Conservation (phyloP, 2,888 invertebrate species). For the Globia sparganii region DNA sequence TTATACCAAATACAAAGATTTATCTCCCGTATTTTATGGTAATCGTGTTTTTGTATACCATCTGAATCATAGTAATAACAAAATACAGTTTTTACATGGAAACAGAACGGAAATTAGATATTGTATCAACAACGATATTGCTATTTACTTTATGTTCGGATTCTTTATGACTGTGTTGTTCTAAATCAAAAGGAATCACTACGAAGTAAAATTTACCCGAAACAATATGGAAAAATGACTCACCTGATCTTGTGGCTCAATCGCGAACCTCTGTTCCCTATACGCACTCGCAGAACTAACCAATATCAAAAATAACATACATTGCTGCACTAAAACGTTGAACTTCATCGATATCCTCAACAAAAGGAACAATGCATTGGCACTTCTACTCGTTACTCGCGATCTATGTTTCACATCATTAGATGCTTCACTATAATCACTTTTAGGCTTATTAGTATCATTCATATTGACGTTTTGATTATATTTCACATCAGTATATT, state of each 20-base stretch:
- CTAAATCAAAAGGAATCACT: neutral
- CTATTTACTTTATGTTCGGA: slow-evolving; percentile 6
- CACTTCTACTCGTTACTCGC: slow-evolving; percentile 81
- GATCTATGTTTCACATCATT: slow-evolving; percentile 51
- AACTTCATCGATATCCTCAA: slow-evolving; percentile 78
- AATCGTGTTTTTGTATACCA: slow-evolving; percentile 51
- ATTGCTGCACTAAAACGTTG: slow-evolving; percentile 70
- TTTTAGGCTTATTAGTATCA: slow-evolving; percentile 41
- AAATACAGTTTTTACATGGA: slow-evolving; percentile 24
- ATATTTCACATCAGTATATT: slow-evolving; percentile 31
- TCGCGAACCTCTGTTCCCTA: slow-evolving; percentile 86
- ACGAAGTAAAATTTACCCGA: slow-evolving; percentile 7
- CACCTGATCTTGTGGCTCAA: slow-evolving; percentile 88
- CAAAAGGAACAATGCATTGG: slow-evolving; percentile 84
- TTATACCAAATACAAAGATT: slow-evolving; percentile 33
- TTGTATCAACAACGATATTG: slow-evolving; percentile 15
- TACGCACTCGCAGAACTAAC: slow-evolving; percentile 76
- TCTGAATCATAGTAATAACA: slow-evolving; percentile 41
- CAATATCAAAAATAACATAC: slow-evolving; percentile 74
- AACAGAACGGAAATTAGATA: slow-evolving; percentile 28
- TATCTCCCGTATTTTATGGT: slow-evolving; percentile 52
- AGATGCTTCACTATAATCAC: slow-evolving; percentile 41
- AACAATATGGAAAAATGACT: slow-evolving; percentile 50
- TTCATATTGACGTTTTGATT: slow-evolving; percentile 44
- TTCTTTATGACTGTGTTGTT: neutral